Conservation (phyloP, 2,797 vertebrate species). For the Anisognathus igniventris region DNA sequence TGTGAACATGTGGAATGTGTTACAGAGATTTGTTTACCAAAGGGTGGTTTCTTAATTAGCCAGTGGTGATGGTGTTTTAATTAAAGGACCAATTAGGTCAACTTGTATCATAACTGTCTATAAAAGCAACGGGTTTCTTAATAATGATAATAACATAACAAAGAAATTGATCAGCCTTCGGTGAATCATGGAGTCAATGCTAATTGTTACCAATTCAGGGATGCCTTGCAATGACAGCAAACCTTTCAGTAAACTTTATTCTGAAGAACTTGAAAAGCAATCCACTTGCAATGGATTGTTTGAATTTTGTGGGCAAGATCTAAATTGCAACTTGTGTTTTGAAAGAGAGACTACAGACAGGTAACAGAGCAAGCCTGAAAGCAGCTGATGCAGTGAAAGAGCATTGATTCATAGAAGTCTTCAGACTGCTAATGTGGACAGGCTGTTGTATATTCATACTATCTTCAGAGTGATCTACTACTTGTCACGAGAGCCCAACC, state of each 20-base stretch:
- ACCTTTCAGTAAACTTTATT: not conserved
- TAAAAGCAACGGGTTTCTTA: not conserved
- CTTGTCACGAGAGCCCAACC: not conserved
- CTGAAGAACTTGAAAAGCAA: not conserved
- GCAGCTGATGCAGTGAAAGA: not conserved
- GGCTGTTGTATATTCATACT: not conserved
- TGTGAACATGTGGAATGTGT: not conserved
- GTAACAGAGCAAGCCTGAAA: not conserved
- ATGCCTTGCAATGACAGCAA: not conserved
- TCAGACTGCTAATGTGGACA: not conserved
- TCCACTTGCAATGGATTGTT: not conserved
- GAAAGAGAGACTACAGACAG: not conserved
- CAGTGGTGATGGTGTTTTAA: not conserved
- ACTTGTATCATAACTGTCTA: not conserved
- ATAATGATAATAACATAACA: not conserved
- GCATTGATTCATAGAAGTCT: not conserved
- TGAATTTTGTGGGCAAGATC: not conserved
- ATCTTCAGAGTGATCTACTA: rapidly evolving
- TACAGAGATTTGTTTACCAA: not conserved
- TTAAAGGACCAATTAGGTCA: not conserved
- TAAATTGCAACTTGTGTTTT: not conserved
- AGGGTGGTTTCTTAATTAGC: not conserved
- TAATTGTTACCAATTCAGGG: not conserved
- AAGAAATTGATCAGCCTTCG: not conserved
- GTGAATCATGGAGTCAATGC: not conserved